Base-by-base conservation (phyloP, 2,113 vertebrate species). In the Percopsis transmontana region DNA sequence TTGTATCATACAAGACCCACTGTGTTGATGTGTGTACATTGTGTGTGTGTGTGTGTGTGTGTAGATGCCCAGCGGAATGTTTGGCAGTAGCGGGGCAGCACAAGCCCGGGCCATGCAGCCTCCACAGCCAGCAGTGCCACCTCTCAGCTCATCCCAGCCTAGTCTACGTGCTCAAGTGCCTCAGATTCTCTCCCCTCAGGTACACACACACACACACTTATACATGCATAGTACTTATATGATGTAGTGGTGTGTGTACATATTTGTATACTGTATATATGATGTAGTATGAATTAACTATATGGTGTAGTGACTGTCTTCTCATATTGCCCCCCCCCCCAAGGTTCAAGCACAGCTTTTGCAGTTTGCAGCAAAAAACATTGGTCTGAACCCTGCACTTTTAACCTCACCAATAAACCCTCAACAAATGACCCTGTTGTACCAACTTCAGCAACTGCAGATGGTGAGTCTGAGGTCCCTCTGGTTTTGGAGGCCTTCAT, bases 321-420 rank as follows among this genome's bases (percentile, higher is more conserved):
- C 55, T 74, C 50, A 48, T 64, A 21, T 3, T 54, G 20, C 8
- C 11, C 20, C 67, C 51, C 19, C 44, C 18, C 67, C 60, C 50
- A 80, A 99, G 97, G 97, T 99, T 96, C 97, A 99, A 99, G 96
- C 97, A 98, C 97, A 99, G 95, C 97, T 99, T 95, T 97, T 99
- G 94, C 97, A 99, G 94, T 99, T 99, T 96, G 97, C 97, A 95
- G 97, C 97, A 97, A 99, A 99, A 98, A 99, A 98, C 94, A 98
- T 98, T 96, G 97, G 97, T 96, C 95, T 99, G 94, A 99, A 97
- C 92, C 97, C 97, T 98, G 97, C 97, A 99, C 97, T 98, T 96
- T 97, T 99, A 95, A 97, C 96, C 94, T 98, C 97, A 94, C 97
- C 97, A 94, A 95, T 99, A 95, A 99, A 98, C 90, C 97, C 97